Base-by-base conservation (phyloP, 2,888 invertebrate species). In the Tethea ocularis region DNA sequence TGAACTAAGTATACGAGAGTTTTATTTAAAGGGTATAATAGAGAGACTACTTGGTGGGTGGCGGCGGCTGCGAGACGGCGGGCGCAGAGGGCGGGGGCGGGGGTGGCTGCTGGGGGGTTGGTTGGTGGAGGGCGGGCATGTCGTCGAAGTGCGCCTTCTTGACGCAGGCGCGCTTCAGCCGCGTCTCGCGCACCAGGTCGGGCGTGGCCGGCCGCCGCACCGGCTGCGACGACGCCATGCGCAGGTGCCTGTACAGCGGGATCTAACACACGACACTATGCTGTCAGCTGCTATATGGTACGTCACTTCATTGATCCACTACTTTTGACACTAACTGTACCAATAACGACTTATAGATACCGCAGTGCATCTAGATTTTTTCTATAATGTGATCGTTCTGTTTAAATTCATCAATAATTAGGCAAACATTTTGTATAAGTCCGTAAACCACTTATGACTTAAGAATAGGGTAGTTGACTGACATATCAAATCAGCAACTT, bases 191-290 rank as follows among this genome's bases (percentile, higher is more conserved):
- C 70, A 94, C 92, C 51, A 89, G 82, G 67, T 87, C 86, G 22
- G 95, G 95, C 64, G 94, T 94, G 57, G 91, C 77, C 59, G 95
- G 94, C 41, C 94, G 89, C 56, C 92, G 88, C 71, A 96, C 89
- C 58, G 94, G 92, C 75, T 83, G 82, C 55, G 95, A 93, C 52
- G 94, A 90, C 69, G 95, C 94, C 80, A 95, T 94, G 72, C 94
- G 93, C 67, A 96, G 88, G 86, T 96, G 96, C 61, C 94, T 83
- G 86, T 95, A 96, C 64, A 96, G 94, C 58, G 96, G 96, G 83
- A 96, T 96, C 95, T 95, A 74, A 0, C 13, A 5, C 6, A 6
- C 29, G 13, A 33, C 13, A 24, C n/a, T n/a, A n/a, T n/a, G n/a
- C n/a, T n/a, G n/a, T n/a, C 29, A 36, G 8, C 36, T 13, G 2